Percentiles rank a stretch among this genome's conserved stretches.
These are phyloP conservation scores for Stramonita haemastoma DNA, from an alignment of 2,888 invertebrate genomes.

Conservation along the genomic window DNA sequence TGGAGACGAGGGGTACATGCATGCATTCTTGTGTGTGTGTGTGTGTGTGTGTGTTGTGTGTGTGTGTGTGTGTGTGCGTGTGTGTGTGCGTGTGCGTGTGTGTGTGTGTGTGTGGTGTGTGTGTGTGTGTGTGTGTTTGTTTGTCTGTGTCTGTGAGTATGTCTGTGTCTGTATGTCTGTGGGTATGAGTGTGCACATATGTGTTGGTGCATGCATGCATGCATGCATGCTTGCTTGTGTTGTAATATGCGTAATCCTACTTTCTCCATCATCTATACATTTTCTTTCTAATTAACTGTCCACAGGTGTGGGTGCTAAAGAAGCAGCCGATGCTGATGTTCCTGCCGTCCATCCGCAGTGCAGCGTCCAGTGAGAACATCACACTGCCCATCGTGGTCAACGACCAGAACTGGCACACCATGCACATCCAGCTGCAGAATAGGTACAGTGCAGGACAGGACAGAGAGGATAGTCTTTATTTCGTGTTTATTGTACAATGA, in stretches of 20 bases:
- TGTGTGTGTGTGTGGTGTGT: background rate
- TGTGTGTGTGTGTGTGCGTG: background rate
- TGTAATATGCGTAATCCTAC: background rate
- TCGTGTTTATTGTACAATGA: background rate
- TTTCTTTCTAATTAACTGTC: background rate
- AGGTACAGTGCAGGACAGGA: conserved; percentile 52
- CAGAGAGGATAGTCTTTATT: background rate
- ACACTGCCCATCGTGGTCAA: conserved; percentile 61
- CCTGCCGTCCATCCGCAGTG: conserved; percentile 57
- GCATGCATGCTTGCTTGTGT: background rate
- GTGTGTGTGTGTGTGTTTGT: background rate
- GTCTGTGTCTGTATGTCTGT: background rate
- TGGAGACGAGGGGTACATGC: too few relatives aligned
- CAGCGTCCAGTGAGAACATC: conserved; percentile 55
- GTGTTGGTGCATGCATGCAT: background rate
- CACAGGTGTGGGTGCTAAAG: conserved; percentile 66
- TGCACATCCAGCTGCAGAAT: conserved; percentile 58
- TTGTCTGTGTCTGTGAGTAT: background rate
- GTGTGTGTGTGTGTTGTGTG: background rate
- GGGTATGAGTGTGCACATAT: background rate
- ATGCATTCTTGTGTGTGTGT: too few relatives aligned
- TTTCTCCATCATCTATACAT: background rate
- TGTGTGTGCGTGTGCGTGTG: background rate
- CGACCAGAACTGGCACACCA: conserved; percentile 63
- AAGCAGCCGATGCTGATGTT: conserved; percentile 61